Conservation (phyloP, 2,113 vertebrate genomes). For the Etia nguti region DNA sequence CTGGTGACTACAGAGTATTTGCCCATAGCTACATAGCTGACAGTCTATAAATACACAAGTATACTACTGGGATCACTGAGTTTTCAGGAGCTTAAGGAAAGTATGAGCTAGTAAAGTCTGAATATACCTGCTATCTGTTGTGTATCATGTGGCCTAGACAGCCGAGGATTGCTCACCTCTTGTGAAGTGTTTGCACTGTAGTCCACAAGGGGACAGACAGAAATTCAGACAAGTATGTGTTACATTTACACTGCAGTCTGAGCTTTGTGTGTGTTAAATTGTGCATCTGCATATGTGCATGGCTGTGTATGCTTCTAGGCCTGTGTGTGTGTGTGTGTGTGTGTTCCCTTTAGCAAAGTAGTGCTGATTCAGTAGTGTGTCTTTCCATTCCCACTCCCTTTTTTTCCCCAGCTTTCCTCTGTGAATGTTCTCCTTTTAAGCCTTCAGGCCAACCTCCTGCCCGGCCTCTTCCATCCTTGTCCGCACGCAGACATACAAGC, state of each 20-base stretch:
- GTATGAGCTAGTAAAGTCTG: not conserved
- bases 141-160: not conserved
- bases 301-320: not conserved
- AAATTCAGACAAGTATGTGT: constrained; percentile 45
- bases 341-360: not conserved
- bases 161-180: not conserved
- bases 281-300: not conserved
- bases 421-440: constrained; percentile 17
- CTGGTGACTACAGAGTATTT: constrained; percentile 48
- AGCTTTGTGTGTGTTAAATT: constrained; percentile 6
- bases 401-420: not conserved
- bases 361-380: constrained; percentile 35
- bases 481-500: not conserved
- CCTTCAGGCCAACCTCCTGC: constrained; percentile 1
- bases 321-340: not conserved
- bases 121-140: not conserved
- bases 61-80: not conserved
- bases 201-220: constrained; percentile 1
- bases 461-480: not conserved
- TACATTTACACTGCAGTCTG: constrained; percentile 41
- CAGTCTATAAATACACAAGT: constrained; percentile 37
- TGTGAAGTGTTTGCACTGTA: constrained; percentile 31
- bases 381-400: not conserved
- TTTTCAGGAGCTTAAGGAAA: not conserved
- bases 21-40: constrained; percentile 23